phyloP scores from a whole-genome alignment of 2,113 vertebrate species.

The Arenaria interpres region DNA sequence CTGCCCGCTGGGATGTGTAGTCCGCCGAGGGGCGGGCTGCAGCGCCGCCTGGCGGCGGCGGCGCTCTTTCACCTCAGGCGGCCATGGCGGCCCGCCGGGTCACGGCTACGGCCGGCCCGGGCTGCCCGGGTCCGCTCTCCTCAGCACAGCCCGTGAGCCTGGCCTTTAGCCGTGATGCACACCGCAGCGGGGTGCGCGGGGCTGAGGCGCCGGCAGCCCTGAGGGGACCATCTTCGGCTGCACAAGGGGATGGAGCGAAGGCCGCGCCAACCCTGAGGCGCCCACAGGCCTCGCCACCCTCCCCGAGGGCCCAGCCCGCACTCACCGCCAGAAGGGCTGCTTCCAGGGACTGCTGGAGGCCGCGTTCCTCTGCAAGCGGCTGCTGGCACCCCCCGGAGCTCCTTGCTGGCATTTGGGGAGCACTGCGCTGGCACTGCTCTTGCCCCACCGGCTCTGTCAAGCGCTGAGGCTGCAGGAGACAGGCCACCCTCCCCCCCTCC shows the following conservation, averaged over 20 bases:
- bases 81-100: neutral
- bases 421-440: neutral
- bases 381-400: accelerated
- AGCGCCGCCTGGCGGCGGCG: neutral
- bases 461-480: neutral
- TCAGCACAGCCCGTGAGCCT: accelerated
- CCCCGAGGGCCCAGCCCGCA: neutral
- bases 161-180: neutral
- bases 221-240: neutral
- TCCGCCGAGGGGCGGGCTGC: neutral
- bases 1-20: neutral
- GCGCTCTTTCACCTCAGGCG: neutral
- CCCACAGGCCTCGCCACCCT: accelerated
- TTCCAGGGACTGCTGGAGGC: accelerated
- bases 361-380: accelerated
- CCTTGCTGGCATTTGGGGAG: accelerated
- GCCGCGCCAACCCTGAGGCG: accelerated
- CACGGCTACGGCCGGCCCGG: neutral
- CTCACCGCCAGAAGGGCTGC: accelerated
- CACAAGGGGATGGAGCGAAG: accelerated
- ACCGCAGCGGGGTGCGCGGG: accelerated
- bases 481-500: accelerated
- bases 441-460: accelerated
- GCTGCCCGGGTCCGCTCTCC: neutral
- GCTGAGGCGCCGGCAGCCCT: neutral